Evolutionary conservation across 1,140 invertebrate genomes (phyloP).

Genomic region (Calephelis nemesis): DNA sequence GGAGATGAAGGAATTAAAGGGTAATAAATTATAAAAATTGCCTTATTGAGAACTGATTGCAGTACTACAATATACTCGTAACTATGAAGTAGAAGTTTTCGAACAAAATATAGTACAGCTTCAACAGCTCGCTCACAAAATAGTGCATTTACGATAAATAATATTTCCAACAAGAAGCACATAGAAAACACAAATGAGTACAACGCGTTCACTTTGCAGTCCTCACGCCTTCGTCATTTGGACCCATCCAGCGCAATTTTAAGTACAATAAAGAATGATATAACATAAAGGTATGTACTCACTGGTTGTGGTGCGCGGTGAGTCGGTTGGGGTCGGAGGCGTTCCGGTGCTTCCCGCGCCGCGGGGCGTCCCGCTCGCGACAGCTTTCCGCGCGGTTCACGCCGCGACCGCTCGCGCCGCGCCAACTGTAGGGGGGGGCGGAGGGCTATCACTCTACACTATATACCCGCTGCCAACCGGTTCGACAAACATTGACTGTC

Average conservation of each 20-base stretch:
- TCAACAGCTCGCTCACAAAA: no score
- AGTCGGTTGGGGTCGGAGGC: slow-evolving; percentile 74
- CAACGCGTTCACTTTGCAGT: neutral
- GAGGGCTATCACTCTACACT: no score
- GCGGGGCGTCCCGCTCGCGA: slow-evolving; percentile 64
- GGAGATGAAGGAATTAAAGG: no score
- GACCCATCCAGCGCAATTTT: neutral
- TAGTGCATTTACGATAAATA: no score
- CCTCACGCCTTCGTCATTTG: neutral
- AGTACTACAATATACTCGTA: no score
- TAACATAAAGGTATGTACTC: slow-evolving; percentile 37
- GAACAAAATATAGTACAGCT: no score
- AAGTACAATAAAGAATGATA: neutral
- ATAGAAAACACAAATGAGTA: neutral
- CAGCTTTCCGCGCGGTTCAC: slow-evolving; percentile 74
- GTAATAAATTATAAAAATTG: no score
- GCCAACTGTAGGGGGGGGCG: slow-evolving; percentile 44
- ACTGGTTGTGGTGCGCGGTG: slow-evolving; percentile 72
- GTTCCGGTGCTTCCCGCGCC: slow-evolving; percentile 73
- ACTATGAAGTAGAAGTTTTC: no score
- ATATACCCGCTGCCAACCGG: no score
- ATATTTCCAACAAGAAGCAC: neutral
- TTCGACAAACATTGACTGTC: no score
- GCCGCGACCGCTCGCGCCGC: slow-evolving; percentile 45
- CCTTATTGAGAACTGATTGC: no score